These are phyloP conservation scores for Vicugna pacos DNA, from an alignment of 2,113 vertebrate species.

Conservation along the genomic window DNA sequence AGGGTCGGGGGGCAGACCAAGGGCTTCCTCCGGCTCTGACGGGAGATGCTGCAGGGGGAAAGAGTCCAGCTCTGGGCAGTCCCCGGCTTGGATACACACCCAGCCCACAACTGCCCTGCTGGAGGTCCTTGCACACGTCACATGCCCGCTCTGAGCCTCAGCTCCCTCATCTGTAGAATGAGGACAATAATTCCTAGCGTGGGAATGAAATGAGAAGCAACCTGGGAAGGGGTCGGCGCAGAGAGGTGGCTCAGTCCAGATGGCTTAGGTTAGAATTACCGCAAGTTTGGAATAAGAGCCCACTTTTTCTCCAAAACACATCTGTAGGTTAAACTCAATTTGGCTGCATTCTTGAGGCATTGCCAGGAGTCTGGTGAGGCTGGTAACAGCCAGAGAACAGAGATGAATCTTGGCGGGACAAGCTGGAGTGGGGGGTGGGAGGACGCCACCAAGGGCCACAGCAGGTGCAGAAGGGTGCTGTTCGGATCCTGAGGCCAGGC, in stretches of 20 bases:
- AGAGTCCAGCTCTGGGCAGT: no score
- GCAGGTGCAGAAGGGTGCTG: not conserved
- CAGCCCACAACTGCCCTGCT: not conserved
- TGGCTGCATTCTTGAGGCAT: not conserved
- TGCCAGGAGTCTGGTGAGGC: not conserved
- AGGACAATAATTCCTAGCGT: not conserved
- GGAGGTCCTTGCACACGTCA: not conserved
- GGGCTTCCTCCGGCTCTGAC: not conserved
- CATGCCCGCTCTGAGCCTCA: not conserved
- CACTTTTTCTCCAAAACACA: not conserved
- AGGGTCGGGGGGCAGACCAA: rapidly evolving
- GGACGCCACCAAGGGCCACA: not conserved
- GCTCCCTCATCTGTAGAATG: not conserved
- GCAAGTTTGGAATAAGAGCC: not conserved
- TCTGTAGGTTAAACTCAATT: not conserved
- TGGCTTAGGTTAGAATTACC: not conserved
- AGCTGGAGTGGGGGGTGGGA: rapidly evolving
- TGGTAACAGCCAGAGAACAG: not conserved
- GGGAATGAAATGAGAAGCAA: not conserved
- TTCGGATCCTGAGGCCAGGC: not conserved
- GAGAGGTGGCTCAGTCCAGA: not conserved
- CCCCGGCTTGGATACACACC: not conserved
- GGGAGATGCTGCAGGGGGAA: not conserved
- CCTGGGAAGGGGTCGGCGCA: not conserved
- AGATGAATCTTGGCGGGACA: not conserved